Base-by-base conservation (phyloP, 2,113 vertebrate genomes). In the Phoenicopterus ruber region DNA sequence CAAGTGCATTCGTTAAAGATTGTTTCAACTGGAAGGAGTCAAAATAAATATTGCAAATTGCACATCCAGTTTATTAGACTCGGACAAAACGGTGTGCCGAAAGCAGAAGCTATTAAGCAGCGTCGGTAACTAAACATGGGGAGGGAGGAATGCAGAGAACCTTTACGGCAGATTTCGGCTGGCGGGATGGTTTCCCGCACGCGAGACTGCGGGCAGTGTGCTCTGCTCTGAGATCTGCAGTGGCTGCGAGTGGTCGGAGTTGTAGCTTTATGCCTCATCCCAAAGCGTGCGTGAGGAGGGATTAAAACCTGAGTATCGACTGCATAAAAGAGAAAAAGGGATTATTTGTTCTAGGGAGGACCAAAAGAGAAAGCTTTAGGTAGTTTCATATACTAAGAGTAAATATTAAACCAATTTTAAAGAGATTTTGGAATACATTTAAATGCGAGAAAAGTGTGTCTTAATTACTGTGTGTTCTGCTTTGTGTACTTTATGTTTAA, bases 201-300 rank as follows among this genome's bases (percentile, higher is more conserved):
- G 24, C 0, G 16, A 77, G 55, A n/a, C 6, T 10, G 9, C 1
- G 2, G 14, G 14, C 55, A 46, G 40, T 71, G 10, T 0, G 0
- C 2, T 5, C 29, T 50, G 20, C 52, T 73, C 34, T 24, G 61
- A 24, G 32, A 26, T 52, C 13, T 63, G 31, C 50, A 47, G 42
- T 1, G 13, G 19, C 17, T 69, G 42, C 0, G 8, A 47, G 26
- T 6, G 69, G 34, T 28, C 36, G n/a, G 66, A 44, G 19, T 7
- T 28, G 22, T 16, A 21, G 32, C 20, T 82, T 88, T 57, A 19
- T 32, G 15, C 16, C 28, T 50, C 62, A n/a, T 49, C 31, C 9
- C 24, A 65, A 82, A 88, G 13, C 0, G 3, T 1, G 0, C 0
- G 1, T 5, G 6, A 8, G 7, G 11, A 82, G 70, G 34, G 36